These are phyloP conservation scores for Agrotis ipsilon DNA, from an alignment of 2,888 invertebrate species.

Conservation along the genomic window DNA sequence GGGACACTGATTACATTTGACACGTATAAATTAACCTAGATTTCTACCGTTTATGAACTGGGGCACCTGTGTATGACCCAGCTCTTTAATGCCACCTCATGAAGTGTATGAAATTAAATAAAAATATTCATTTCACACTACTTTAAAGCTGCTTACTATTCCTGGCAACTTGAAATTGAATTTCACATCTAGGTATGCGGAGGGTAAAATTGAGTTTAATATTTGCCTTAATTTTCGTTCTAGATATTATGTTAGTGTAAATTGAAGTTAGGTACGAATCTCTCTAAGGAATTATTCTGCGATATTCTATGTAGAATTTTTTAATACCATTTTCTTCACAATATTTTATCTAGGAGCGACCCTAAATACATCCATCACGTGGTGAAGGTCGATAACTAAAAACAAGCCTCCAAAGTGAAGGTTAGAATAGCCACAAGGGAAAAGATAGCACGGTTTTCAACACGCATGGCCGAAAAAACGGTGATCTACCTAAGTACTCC, in stretches of 20 bases:
- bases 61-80: conserved; percentile 28
- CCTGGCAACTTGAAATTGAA: conserved; percentile 50
- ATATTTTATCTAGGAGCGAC: conserved; percentile 30
- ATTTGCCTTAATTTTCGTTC: conserved; percentile 45
- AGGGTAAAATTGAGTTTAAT: conserved; percentile 55
- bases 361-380: conserved; percentile 31
- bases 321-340: conserved; percentile 5
- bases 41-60: conserved; percentile 22
- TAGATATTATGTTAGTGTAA: conserved; percentile 25
- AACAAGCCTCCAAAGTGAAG: conserved; percentile 18
- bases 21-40: conserved; percentile 37
- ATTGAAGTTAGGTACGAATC: conserved; percentile 18
- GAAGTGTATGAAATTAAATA: conserved; percentile 27
- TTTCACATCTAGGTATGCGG: conserved; percentile 30
- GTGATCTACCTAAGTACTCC: background rate
- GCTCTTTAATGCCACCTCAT: conserved; percentile 6
- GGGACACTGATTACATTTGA: conserved; percentile 24
- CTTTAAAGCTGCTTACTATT: conserved; percentile 45
- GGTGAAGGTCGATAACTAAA: conserved; percentile 17
- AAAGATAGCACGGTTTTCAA: background rate
- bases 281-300: conserved; percentile 14
- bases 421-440: background rate
- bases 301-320: conserved; percentile 10
- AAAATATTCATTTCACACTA: conserved; percentile 61
- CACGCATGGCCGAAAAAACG: background rate